Base-by-base conservation (phyloP, 2,888 invertebrate species). In the Amphipyra berbera region DNA sequence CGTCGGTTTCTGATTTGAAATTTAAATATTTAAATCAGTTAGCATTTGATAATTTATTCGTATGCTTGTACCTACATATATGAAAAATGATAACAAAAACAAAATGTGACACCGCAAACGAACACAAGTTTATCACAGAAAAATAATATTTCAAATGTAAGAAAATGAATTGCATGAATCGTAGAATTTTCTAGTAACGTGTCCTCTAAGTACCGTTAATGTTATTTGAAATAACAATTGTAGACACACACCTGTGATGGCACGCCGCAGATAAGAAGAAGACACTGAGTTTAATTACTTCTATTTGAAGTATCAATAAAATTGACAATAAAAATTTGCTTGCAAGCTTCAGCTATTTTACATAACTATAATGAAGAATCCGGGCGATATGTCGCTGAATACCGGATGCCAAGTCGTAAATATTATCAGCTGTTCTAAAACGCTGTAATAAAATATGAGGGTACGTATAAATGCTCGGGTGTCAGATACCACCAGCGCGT, bases 401-500 rank as follows among this genome's bases (percentile, higher is more conserved):
- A 81, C 84, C 86, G 86, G 87, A 88, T 86, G 83, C 82, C 75
- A 65, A 50, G 78, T 83, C 79, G 78, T 88, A 85, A 87, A 86
- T 68, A 82, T 81, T 83, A 86, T 84, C 87, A 85, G 83, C 82
- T 84, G 82, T 73, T 85, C 82, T 83, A 81, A 83, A 81, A 80
- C 76, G 76, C 64, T 73, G 82, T 76, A 81, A 83, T 85, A 81
- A 79, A 81, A 84, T 69, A 66, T 76, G 87, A 82, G 87, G 91
- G 89, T 90, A 89, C 82, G 75, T 80, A 76, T 68, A 83, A 82
- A 84, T 82, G 73, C 81, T 75, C 72, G 59, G 84, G 88, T 85
- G 86, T 88, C 88, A 64, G 72, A 76, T 89, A 65, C 79, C 73
- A n/a, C n/a, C n/a, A n/a, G 88, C 91, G 86, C 92, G 91, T 91